phyloP scores from a whole-genome alignment of 2,113 vertebrate genomes.

The Heterochromis multidens region DNA sequence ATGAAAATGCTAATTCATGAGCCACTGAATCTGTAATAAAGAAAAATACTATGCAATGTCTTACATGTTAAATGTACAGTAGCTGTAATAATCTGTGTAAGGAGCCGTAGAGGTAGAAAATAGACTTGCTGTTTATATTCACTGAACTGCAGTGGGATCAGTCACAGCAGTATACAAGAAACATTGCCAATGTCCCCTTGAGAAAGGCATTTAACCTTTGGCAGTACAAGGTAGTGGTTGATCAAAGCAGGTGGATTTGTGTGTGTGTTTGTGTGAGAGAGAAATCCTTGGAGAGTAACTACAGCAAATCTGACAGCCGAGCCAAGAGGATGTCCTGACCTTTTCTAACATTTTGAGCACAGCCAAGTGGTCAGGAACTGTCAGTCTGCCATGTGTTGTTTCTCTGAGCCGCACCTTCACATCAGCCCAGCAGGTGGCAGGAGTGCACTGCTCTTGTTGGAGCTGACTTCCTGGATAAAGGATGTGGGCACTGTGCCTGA shows the following conservation, averaged over 20 bases:
- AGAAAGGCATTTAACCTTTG: constrained; percentile 17
- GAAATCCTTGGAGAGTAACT: not conserved
- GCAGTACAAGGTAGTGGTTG: not conserved
- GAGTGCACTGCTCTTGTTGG: not conserved
- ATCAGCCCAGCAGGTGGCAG: constrained; percentile 57
- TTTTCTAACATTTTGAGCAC: not conserved
- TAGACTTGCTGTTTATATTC: not conserved
- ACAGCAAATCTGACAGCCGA: not conserved
- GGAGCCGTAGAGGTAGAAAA: not conserved
- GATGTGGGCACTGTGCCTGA: constrained; percentile 40
- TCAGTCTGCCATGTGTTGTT: not conserved
- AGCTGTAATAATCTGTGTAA: not conserved
- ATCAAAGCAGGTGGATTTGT: constrained; percentile 4
- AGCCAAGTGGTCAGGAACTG: not conserved
- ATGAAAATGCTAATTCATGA: not conserved
- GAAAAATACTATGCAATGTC: not conserved
- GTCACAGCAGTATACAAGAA: not conserved
- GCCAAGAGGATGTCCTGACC: constrained; percentile 26
- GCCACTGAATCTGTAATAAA: not conserved
- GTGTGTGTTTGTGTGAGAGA: not conserved
- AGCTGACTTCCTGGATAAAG: not conserved
- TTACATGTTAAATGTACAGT: not conserved
- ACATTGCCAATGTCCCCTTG: not conserved
- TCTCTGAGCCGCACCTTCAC: not conserved
- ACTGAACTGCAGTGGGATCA: not conserved